phyloP scores from a whole-genome alignment of 2,888 invertebrate species.

The Strigamia transsilvanica region DNA sequence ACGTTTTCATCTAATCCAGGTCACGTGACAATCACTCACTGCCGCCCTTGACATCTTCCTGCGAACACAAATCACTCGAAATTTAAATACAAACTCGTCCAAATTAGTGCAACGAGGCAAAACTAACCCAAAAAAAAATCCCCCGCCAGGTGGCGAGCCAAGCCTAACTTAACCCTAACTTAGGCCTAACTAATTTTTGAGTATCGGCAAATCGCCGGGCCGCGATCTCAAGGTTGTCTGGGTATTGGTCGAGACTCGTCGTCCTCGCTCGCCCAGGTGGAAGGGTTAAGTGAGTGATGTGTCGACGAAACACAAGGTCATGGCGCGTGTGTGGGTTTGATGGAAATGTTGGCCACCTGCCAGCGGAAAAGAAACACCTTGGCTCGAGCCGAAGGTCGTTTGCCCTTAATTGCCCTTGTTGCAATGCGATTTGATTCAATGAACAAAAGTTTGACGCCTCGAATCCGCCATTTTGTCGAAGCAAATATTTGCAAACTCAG shows the following conservation, averaged over 20 bases:
- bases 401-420: conserved; percentile 26
- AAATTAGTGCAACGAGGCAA: neutral
- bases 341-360: conserved; percentile 46
- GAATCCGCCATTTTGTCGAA: too few relatives aligned
- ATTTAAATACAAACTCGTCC: conserved; percentile 30
- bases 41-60: conserved; percentile 36
- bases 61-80: neutral
- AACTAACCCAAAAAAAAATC: neutral
- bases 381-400: conserved; percentile 28
- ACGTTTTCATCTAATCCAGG: neutral
- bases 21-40: neutral
- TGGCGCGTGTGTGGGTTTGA: conserved; percentile 13
- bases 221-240: conserved; percentile 26
- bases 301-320: conserved; percentile 42
- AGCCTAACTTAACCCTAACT: too few relatives aligned
- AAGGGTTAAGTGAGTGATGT: conserved; percentile 44
- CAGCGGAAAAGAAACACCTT: conserved; percentile 46
- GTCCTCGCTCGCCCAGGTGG: conserved; percentile 22
- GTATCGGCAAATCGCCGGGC: neutral
- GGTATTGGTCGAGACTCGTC: neutral
- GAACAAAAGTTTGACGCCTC: too few relatives aligned
- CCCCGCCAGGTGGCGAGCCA: too few relatives aligned
- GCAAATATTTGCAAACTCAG: too few relatives aligned
- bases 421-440: too few relatives aligned
- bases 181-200: neutral